These are phyloP conservation scores for Diaprepes abbreviatus DNA, from an alignment of 2,888 invertebrate species.

Conservation along the genomic window DNA sequence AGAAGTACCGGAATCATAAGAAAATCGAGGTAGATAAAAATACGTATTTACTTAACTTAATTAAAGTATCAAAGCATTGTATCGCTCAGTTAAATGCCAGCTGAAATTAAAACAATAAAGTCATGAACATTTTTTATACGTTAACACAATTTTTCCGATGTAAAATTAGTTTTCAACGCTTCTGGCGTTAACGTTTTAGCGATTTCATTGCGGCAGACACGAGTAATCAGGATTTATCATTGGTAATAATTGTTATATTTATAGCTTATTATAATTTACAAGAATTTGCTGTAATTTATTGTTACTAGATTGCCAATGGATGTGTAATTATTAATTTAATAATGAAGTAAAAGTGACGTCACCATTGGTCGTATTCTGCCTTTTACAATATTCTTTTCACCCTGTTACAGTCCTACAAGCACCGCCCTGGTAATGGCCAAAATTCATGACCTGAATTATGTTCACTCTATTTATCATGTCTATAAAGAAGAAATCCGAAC, in stretches of 20 bases:
- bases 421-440: no score
- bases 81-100: background rate
- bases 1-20: no score
- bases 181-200: conserved; percentile 38
- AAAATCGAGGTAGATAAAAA: no score
- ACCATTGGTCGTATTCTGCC: no score
- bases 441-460: no score
- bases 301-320: background rate
- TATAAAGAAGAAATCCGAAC: no score
- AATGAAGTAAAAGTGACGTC: background rate
- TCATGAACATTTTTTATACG: background rate
- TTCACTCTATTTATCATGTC: no score
- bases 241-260: conserved; percentile 25
- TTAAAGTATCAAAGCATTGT: no score
- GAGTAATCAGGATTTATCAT: conserved; percentile 20
- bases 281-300: conserved; percentile 23
- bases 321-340: conserved; percentile 1
- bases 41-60: no score
- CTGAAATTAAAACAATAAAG: conserved; percentile 12
- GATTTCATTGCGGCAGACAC: conserved; percentile 24
- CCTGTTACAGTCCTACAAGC: no score
- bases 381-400: no score
- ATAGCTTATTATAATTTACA: conserved; percentile 22
- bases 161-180: conserved; percentile 26
- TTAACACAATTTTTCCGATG: background rate